A percentile compares a stretch with the other conserved stretches of the same genome.
phyloP scores from a whole-genome alignment of 2,888 invertebrate species.

The Tridacna crocea region DNA sequence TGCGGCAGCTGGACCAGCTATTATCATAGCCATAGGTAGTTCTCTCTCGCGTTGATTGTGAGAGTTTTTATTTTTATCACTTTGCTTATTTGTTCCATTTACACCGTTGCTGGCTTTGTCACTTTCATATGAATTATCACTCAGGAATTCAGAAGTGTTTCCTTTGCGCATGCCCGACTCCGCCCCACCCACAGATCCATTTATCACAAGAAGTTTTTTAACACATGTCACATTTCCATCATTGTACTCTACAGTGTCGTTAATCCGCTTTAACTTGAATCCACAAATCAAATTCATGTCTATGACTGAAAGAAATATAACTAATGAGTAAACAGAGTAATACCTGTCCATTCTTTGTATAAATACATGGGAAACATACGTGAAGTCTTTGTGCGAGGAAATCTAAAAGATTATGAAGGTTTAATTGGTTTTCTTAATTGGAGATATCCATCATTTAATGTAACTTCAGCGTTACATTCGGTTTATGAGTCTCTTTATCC shows the following conservation, averaged over 20 bases:
- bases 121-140: not conserved
- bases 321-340: not conserved
- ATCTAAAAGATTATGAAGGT: too few species aligned
- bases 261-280: not conserved
- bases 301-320: constrained; percentile 8
- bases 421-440: too few species aligned
- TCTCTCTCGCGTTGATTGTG: constrained; percentile 50
- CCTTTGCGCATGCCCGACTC: not conserved
- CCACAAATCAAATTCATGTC: not conserved
- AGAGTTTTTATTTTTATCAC: not conserved
- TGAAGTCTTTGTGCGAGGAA: too few species aligned
- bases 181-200: not conserved
- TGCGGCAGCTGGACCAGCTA: constrained; percentile 76
- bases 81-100: not conserved
- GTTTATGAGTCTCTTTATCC: too few species aligned
- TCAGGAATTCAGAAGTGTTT: not conserved
- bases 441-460: too few species aligned
- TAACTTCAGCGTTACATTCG: too few species aligned
- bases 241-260: not conserved
- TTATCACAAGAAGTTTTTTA: constrained; percentile 3
- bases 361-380: not conserved
- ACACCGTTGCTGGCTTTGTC: not conserved
- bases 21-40: constrained; percentile 74
- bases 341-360: constrained; percentile 14
- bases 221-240: constrained; percentile 12